These are phyloP conservation scores for Suncus etruscus DNA, from an alignment of 2,113 vertebrate genomes.

Conservation along the genomic window DNA sequence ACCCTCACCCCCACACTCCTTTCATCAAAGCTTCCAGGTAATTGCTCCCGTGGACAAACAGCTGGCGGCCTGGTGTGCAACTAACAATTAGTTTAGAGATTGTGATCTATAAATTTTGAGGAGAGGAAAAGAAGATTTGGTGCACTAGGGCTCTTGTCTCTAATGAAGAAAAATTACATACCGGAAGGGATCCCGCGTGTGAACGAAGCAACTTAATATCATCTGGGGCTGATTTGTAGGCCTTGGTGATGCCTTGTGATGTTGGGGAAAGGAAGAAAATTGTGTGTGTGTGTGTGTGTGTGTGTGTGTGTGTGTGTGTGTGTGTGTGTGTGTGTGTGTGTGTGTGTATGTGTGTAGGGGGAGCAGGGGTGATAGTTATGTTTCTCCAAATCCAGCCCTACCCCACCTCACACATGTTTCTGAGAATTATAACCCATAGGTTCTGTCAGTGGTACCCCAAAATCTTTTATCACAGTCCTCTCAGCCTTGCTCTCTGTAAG, in stretches of 20 bases:
- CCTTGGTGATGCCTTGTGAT: slow-evolving; percentile 90
- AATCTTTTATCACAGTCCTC: slow-evolving; percentile 86
- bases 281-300: no score
- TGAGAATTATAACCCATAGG: slow-evolving; percentile 89
- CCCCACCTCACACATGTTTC: slow-evolving; percentile 83
- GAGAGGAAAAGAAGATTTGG: slow-evolving; percentile 88
- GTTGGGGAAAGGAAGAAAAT: slow-evolving; percentile 81
- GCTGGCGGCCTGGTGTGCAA: slow-evolving; percentile 89
- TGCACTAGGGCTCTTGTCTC: slow-evolving; percentile 86
- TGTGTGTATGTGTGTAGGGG: no score
- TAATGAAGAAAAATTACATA: slow-evolving; percentile 91
- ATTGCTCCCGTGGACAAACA: slow-evolving; percentile 90
- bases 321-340: no score
- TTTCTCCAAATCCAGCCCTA: slow-evolving; percentile 44
- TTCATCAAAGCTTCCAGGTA: slow-evolving; percentile 93
- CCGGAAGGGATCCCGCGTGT: slow-evolving; percentile 90
- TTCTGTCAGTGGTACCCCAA: slow-evolving; percentile 93
- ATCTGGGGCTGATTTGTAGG: slow-evolving; percentile 93
- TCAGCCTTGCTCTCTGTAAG: slow-evolving; percentile 83
- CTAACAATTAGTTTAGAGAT: slow-evolving; percentile 91
- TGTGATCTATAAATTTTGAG: slow-evolving; percentile 91
- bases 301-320: no score
- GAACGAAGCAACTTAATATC: slow-evolving; percentile 92
- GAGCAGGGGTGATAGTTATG: slow-evolving; percentile 53
- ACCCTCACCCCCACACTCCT: slow-evolving; percentile 91